phyloP scores from a whole-genome alignment of 1,140 invertebrate genomes.

The Whitmania pigra region DNA sequence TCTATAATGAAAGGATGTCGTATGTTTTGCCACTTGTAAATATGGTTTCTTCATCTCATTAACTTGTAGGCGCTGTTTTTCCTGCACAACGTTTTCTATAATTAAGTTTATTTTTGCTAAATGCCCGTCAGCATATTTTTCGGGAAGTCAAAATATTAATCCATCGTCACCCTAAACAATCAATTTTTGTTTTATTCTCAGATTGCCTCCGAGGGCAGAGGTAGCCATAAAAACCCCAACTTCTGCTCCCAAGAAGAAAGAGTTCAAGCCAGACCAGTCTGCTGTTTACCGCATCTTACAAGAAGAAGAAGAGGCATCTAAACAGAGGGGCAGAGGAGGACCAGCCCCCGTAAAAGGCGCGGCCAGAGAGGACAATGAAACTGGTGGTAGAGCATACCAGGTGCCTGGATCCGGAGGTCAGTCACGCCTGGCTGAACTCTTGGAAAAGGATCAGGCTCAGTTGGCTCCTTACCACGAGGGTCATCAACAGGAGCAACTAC shows the following conservation, averaged over 20 bases:
- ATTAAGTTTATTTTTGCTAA: too few relatives aligned
- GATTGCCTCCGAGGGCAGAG: background rate
- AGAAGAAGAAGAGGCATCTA: slow-evolving; percentile 10
- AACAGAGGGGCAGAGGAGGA: background rate
- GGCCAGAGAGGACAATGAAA: background rate
- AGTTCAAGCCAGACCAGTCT: slow-evolving; percentile 14
- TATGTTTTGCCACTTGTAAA: too few relatives aligned
- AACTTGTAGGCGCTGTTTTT: too few relatives aligned
- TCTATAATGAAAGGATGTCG: too few relatives aligned
- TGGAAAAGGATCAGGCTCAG: slow-evolving; percentile 9
- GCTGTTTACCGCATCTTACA: slow-evolving; percentile 11
- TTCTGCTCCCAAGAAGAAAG: slow-evolving; percentile 4
- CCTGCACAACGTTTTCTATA: too few relatives aligned
- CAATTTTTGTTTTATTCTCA: background rate
- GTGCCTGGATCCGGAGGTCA: background rate
- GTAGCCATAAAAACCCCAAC: background rate
- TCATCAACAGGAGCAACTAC: background rate
- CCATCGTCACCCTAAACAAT: background rate
- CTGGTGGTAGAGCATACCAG: background rate
- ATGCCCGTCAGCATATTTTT: background rate
- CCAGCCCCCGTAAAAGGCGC: background rate
- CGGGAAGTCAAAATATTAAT: background rate
- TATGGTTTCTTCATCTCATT: too few relatives aligned
- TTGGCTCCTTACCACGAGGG: slow-evolving; percentile 10
- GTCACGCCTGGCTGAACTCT: slow-evolving; percentile 9